Evolutionary conservation across 2,113 vertebrate species (phyloP), one percentile per base, ranked within the genome.

Genomic region (Mus pahari): DNA sequence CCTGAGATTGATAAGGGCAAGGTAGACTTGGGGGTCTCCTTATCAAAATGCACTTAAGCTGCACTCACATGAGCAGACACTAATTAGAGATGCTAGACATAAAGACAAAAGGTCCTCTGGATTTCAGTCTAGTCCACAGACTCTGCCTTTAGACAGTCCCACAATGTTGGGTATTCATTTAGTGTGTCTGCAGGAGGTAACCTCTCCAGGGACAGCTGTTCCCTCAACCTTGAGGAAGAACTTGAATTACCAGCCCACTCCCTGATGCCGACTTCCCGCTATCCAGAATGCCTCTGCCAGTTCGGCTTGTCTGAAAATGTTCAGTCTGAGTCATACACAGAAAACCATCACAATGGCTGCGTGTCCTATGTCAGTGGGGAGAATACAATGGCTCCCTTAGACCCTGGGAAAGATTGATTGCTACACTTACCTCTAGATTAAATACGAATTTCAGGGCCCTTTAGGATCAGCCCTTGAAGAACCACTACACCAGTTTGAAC

Each of bases 361-460:
- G 74, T 0, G 0, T 75, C 89, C 91, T 83, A 12, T 28, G n/a
- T 96, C 95, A 97, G 70, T 0, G 45, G 33, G 70, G 93, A 5
- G 81, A 97, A 81, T 66, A 96, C 89, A 96, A 97, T 36, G 91
- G 92, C 84, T 68, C 53, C 96, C 95, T 95, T 50, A 89, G 86
- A 95, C 87, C 50, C 81, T 70, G 90, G 33, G 95, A 93, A 95
- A 90, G 96, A 96, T 93, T 93, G 96, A 97, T 98, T 96, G 75
- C 96, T 97, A 53, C 33, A 94, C 79, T 98, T 98, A 97, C 95
- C 95, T 92, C 88, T 89, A 97, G 92, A 96, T 97, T 94, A 97
- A 98, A 86, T 95, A 95, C 90, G 66, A 95, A 97, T 96, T 92
- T 94, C 77, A 70, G 71, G 55, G 97, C 81, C 36, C 70, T 20